Percentiles rank a stretch among this genome's conserved stretches.
Conservation (phyloP, 2,888 invertebrate genomes). For the Acrocera orbiculus region DNA sequence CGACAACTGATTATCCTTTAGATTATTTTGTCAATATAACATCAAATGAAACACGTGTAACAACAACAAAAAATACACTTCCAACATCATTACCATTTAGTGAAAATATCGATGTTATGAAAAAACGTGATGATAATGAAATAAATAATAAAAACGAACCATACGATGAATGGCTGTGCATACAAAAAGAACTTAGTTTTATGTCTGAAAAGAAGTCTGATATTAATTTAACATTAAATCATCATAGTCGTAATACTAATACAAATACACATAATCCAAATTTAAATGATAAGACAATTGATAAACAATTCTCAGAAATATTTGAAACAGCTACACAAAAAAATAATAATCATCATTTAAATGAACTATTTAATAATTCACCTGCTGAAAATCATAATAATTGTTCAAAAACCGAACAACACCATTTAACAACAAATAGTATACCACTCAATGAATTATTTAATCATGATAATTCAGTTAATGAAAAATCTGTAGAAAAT, state of each 20-base stretch:
- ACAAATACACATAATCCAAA: conserved; percentile 15
- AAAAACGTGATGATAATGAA: conserved; percentile 5
- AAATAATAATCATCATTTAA: conserved; percentile 5
- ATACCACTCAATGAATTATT: conserved; percentile 7
- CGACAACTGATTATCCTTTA: conserved; percentile 9
- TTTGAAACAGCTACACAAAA: conserved; percentile 26
- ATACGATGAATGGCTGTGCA: conserved; percentile 50
- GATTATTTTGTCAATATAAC: conserved; percentile 10
- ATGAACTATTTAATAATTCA: conserved; percentile 6
- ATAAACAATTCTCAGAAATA: conserved; percentile 23
- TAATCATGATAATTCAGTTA: conserved; percentile 15
- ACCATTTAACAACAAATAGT: conserved; percentile 11
- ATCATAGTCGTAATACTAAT: conserved; percentile 9
- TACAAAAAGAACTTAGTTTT: conserved; percentile 44
- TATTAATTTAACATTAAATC: conserved; percentile 4
- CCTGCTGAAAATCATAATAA: neutral
- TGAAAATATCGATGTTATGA: conserved; percentile 3
- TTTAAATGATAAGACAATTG: conserved; percentile 14
- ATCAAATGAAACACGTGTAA: neutral
- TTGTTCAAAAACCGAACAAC: conserved; percentile 11
- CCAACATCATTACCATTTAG: neutral
- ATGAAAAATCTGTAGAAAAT: conserved; percentile 29
- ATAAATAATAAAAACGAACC: conserved; percentile 22
- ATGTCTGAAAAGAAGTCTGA: conserved; percentile 19
- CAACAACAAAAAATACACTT: neutral